Evolutionary conservation across 1,140 invertebrate genomes (phyloP).

Genomic region (Doryteuthis pealeii): DNA sequence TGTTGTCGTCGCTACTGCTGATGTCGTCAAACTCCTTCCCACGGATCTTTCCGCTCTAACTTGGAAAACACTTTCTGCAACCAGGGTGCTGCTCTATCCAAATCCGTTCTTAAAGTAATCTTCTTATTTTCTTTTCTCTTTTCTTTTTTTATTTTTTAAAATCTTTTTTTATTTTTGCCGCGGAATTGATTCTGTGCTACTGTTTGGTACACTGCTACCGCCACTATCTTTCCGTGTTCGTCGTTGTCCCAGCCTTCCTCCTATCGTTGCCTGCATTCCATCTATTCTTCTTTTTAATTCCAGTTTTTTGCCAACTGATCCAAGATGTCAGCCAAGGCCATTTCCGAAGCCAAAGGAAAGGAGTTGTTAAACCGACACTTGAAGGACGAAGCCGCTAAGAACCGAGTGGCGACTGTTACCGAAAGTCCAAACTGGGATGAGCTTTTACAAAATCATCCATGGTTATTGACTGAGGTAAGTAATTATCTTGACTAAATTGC

Average conservation of each 20-base stretch:
- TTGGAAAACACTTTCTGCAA: not conserved
- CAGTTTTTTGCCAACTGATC: not conserved
- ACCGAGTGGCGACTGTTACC: slow-evolving; percentile 79
- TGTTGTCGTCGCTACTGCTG: not conserved
- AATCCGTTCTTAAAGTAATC: not conserved
- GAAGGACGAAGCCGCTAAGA: slow-evolving; percentile 70
- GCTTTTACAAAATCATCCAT: slow-evolving; percentile 76
- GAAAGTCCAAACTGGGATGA: slow-evolving; percentile 80
- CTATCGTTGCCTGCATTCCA: too few relatives aligned
- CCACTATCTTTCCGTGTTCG: too few relatives aligned
- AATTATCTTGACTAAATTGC: too few relatives aligned
- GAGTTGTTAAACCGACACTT: slow-evolving; percentile 87
- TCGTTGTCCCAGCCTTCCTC: too few relatives aligned
- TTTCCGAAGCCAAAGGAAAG: slow-evolving; percentile 94
- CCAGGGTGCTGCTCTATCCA: not conserved
- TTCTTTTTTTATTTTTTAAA: too few relatives aligned
- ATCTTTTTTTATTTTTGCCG: too few relatives aligned
- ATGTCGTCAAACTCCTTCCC: not conserved
- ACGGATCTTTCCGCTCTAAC: not conserved
- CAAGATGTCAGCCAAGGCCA: slow-evolving; percentile 95
- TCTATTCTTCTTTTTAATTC: not conserved
- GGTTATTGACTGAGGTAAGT: slow-evolving; percentile 78
- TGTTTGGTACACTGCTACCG: not conserved
- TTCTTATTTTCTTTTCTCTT: too few relatives aligned
- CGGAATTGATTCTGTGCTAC: not conserved